A percentile compares a stretch with the other conserved stretches of the same genome.
These are phyloP conservation scores for Urechis unicinctus DNA, from an alignment of 2,888 invertebrate genomes.

Conservation along the genomic window DNA sequence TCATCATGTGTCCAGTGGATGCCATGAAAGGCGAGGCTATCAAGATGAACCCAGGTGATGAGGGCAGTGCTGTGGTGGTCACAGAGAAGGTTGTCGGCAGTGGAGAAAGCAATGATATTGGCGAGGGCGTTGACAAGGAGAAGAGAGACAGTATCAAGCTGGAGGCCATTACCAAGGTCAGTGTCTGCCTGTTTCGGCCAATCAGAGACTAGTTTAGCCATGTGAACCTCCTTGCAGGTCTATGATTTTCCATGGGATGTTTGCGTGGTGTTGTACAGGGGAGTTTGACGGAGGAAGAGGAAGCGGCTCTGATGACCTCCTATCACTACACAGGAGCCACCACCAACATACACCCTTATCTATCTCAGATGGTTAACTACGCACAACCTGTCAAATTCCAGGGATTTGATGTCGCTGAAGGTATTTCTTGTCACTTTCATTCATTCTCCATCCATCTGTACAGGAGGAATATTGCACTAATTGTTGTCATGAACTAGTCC, in stretches of 20 bases:
- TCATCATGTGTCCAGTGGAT: too few relatives aligned
- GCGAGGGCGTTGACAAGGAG: too few relatives aligned
- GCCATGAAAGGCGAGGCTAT: too few relatives aligned
- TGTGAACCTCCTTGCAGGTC: too few relatives aligned
- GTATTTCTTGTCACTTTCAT: conserved; percentile 62
- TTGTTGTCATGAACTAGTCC: too few relatives aligned
- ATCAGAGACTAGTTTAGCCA: neutral
- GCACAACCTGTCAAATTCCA: conserved; percentile 99
- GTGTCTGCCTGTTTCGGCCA: neutral
- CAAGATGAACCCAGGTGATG: neutral
- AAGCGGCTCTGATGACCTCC: conserved; percentile 47
- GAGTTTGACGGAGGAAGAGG: conserved; percentile 52
- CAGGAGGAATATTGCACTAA: too few relatives aligned
- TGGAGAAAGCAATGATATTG: conserved; percentile 34
- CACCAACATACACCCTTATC: conserved; percentile 97
- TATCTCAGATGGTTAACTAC: conserved; percentile 98
- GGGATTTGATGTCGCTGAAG: conserved; percentile 92
- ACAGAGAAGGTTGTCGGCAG: neutral
- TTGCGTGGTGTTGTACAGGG: conserved; percentile 16
- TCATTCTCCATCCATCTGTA: too few relatives aligned
- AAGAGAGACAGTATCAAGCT: too few relatives aligned
- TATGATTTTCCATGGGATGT: too few relatives aligned
- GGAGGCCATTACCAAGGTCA: neutral
- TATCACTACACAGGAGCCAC: conserved; percentile 92
- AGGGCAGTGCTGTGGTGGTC: neutral